Percentiles rank a stretch among this genome's conserved stretches.
Evolutionary conservation across 2,797 vertebrate genomes (phyloP).

Genomic region (Phylloscopus collybita): DNA sequence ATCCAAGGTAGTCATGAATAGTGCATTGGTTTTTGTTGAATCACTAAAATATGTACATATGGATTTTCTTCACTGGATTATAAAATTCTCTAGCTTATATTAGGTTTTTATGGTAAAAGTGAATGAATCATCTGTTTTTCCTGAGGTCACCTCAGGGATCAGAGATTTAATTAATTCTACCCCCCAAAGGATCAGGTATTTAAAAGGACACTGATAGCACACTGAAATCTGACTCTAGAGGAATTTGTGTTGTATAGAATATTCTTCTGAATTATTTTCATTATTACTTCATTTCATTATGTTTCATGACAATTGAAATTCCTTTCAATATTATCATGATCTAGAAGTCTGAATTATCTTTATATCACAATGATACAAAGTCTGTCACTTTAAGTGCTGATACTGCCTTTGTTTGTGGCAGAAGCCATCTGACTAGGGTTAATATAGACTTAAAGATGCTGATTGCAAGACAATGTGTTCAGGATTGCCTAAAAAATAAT

Average conservation of each 20-base stretch:
- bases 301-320: not conserved
- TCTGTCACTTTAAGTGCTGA: not conserved
- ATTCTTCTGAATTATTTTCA: not conserved
- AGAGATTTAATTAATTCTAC: not conserved
- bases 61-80: not conserved
- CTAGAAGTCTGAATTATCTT: not conserved
- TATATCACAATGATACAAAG: not conserved
- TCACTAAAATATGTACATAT: not conserved
- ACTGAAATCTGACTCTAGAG: not conserved
- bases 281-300: not conserved
- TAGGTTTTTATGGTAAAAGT: not conserved
- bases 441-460: not conserved
- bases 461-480: too few species aligned
- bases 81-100: not conserved
- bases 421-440: not conserved
- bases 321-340: not conserved
- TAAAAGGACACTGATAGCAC: not conserved
- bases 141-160: not conserved
- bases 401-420: not conserved
- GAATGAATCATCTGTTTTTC: not conserved
- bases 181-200: not conserved
- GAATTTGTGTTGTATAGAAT: not conserved
- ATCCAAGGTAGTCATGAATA: not conserved
- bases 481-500: not conserved
- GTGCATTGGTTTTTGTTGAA: not conserved